phyloP scores from a whole-genome alignment of 2,888 invertebrate species.

The Drosophila atripex region DNA sequence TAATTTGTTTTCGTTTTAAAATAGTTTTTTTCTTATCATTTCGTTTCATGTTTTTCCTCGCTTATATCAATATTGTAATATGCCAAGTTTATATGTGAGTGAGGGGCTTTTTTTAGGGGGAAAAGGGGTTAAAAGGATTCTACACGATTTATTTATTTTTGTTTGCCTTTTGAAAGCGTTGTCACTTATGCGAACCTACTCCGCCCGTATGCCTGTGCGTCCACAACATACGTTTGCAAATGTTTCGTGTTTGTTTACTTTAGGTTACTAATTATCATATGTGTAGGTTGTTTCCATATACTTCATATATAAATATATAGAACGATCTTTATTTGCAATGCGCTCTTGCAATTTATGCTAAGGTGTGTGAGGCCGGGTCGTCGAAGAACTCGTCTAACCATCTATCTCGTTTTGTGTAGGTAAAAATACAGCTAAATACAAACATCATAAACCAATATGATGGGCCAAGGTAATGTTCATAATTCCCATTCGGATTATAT shows the following conservation, averaged over 20 bases:
- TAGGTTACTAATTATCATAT: constrained; percentile 48
- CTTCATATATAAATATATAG: constrained; percentile 23
- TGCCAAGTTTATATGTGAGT: constrained; percentile 60
- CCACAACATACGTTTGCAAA: constrained; percentile 19
- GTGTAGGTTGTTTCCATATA: constrained; percentile 19
- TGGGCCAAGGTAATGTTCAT: background rate
- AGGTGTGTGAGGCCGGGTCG: constrained; percentile 5
- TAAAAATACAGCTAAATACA: constrained; percentile 59
- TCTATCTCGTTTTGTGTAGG: constrained; percentile 17
- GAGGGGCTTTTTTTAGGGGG: constrained; percentile 1
- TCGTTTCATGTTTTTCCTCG: constrained; percentile 27
- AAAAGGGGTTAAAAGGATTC: constrained; percentile 5
- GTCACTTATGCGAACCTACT: constrained; percentile 14
- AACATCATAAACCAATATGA: constrained; percentile 21
- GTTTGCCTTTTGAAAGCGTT: constrained; percentile 49
- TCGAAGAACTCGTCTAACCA: background rate
- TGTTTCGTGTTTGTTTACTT: constrained; percentile 11
- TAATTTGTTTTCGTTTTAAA: constrained; percentile 42
- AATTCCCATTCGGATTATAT: background rate
- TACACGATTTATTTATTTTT: constrained; percentile 7
- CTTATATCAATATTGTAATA: constrained; percentile 72
- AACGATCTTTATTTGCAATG: constrained; percentile 22
- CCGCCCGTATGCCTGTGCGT: constrained; percentile 12
- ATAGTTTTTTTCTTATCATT: constrained; percentile 41
- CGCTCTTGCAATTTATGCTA: constrained; percentile 45